Evolutionary conservation across 2,888 invertebrate species (phyloP), one percentile per base, ranked within the genome.

Genomic region (Watsonalla cultraria): DNA sequence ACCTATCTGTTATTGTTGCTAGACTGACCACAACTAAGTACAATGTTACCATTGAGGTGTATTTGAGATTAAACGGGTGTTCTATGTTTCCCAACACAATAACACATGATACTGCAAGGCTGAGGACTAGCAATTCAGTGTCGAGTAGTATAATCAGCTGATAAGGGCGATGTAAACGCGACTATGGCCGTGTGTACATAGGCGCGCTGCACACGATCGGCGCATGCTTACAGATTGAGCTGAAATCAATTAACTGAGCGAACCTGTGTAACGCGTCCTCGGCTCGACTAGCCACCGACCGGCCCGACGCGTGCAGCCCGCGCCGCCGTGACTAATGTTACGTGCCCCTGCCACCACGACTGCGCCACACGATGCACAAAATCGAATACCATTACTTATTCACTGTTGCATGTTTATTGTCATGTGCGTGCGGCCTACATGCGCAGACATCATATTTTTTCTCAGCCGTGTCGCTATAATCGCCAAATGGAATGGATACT

Each of bases 331-430:
- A 74, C 76, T 77, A 74, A 74, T 72, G 67, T 66, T 61, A 70
- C 62, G 63, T 61, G 61, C 61, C 68, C 68, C 57, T 47, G 54
- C 49, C 68, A 75, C 73, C 74, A 80, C 80, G 77, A 70, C 84
- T 85, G 84, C 85, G 81, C 80, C 75, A 76, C 75, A 77, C 82
- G 76, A 80, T 86, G 86, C 87, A 87, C 82, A 82, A 84, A 80
- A 86, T 86, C 86, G 82, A 88, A 88, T 76, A 74, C 73, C 76
- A 86, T 87, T 82, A 86, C 78, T 79, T 81, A 86, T 85, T 86
- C 79, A 86, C 80, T 73, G 74, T 79, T 82, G 80, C 80, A 83
- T 87, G 84, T 87, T 86, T 88, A 86, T 80, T 81, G 81, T 83
- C 80, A 79, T 82, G 78, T 80, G 81, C 84, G 78, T 80, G 81